Conservation (phyloP, 2,888 invertebrate species). For the Epistrophella euchroma region DNA sequence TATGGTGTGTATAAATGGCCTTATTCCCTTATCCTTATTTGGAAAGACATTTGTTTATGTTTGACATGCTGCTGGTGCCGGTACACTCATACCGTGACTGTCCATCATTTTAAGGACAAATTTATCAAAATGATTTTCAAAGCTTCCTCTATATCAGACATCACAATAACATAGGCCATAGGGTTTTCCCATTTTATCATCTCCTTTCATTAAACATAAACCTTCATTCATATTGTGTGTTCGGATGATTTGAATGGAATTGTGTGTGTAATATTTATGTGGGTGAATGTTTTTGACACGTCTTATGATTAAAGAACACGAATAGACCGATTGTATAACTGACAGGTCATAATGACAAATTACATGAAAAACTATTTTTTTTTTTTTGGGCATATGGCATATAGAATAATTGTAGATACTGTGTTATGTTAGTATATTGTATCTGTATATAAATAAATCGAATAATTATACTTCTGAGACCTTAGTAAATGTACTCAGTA, state of each 20-base stretch:
- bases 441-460: too few species aligned
- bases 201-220: background rate
- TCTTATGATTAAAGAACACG: slow-evolving; percentile 8
- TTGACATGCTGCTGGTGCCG: slow-evolving; percentile 24
- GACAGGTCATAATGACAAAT: background rate
- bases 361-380: background rate
- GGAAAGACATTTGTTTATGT: slow-evolving; percentile 3
- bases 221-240: background rate
- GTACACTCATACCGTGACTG: background rate
- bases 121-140: slow-evolving; percentile 34
- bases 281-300: slow-evolving; percentile 29
- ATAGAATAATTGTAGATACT: too few species aligned
- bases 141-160: background rate
- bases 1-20: background rate
- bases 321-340: background rate
- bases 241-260: background rate
- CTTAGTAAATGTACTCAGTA: too few species aligned
- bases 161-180: background rate
- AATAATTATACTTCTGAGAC: too few species aligned
- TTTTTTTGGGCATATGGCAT: background rate
- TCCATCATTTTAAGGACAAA: slow-evolving; percentile 22
- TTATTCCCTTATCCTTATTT: background rate
- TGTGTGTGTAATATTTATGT: slow-evolving; percentile 9
- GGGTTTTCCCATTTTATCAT: slow-evolving; percentile 16
- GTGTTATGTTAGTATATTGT: too few species aligned